Evolutionary conservation across 2,113 vertebrate genomes (phyloP).

Genomic region (Nothocercus julius): DNA sequence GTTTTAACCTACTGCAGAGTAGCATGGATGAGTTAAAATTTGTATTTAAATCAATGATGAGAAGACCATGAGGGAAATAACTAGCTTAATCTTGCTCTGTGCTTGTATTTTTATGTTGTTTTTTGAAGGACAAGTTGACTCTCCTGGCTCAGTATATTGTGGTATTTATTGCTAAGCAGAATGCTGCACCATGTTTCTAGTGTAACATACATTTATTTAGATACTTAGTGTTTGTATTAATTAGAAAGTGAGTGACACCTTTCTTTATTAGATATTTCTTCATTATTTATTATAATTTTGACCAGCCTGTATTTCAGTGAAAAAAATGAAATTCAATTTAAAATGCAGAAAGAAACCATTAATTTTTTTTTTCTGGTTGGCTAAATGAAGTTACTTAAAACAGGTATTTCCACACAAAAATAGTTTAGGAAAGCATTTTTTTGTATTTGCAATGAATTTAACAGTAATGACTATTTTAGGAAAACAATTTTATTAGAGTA

Average conservation of each 20-base stretch:
- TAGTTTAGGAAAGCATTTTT: not conserved
- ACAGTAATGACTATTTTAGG: not conserved
- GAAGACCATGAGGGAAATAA: not conserved
- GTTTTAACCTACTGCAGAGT: not conserved
- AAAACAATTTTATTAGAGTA: not conserved
- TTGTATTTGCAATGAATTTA: not conserved
- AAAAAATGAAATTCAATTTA: not conserved
- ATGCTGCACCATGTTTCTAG: not conserved
- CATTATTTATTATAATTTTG: not conserved
- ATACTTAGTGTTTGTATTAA: not conserved
- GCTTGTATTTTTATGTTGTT: not conserved
- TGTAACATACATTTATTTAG: not conserved
- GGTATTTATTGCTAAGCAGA: not conserved
- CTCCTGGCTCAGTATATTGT: not conserved
- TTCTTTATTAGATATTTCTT: not conserved
- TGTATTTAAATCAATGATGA: not conserved
- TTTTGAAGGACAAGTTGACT: not conserved
- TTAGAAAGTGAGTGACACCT: not conserved
- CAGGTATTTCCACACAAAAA: not conserved
- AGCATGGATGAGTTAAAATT: not conserved
- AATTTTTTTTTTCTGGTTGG: not conserved
- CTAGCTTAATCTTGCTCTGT: not conserved
- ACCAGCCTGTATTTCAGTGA: not conserved
- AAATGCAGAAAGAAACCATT: not conserved
- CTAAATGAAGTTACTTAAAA: slow-evolving; percentile 1